These are phyloP conservation scores for Crotalus viridis DNA, from an alignment of 2,113 vertebrate genomes.

Conservation along the genomic window DNA sequence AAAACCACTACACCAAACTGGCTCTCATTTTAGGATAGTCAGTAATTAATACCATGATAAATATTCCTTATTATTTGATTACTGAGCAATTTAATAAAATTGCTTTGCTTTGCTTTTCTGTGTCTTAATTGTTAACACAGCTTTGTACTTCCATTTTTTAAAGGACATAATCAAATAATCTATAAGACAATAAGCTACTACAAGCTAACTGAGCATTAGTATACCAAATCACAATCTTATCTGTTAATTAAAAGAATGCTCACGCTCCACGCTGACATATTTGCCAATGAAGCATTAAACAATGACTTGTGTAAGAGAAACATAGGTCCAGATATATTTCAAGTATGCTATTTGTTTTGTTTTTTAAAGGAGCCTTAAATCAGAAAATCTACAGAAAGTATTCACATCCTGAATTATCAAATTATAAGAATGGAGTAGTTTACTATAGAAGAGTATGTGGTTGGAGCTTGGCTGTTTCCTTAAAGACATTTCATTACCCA, in stretches of 20 bases:
- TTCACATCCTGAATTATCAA: not conserved
- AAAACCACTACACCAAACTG: not conserved
- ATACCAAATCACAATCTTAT: not conserved
- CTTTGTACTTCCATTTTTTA: not conserved
- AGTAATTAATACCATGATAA: not conserved
- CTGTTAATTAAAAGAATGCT: not conserved
- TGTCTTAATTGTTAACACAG: not conserved
- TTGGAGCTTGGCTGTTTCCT: not conserved
- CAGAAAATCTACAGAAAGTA: not conserved
- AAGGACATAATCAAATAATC: not conserved
- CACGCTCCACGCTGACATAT: not conserved
- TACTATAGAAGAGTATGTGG: not conserved
- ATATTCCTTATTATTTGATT: constrained; percentile 1
- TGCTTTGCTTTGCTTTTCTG: not conserved
- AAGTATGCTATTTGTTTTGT: not conserved
- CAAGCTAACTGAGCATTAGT: not conserved
- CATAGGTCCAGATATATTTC: not conserved
- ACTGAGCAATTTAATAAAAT: not conserved
- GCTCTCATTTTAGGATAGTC: not conserved
- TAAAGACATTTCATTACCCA: not conserved
- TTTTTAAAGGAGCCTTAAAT: not conserved
- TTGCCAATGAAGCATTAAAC: not conserved
- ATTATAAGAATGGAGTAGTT: not conserved
- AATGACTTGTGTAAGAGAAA: not conserved
- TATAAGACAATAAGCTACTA: not conserved